These are phyloP conservation scores for Microctenopoma steveboyesi DNA, from an alignment of 2,797 vertebrate genomes.

Conservation along the genomic window DNA sequence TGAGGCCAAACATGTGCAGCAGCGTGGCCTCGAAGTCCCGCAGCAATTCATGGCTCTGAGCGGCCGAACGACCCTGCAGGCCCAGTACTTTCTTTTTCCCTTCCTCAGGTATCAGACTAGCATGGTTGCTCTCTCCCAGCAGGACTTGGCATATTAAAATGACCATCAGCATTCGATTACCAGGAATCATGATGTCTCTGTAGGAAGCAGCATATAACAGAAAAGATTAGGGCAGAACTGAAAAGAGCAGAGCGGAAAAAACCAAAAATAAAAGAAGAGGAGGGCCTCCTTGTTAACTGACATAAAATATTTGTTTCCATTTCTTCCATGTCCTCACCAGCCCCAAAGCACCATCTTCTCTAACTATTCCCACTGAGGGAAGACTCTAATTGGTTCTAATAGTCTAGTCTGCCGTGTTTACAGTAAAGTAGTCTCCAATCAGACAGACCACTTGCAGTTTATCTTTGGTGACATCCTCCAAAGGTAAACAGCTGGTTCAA, in stretches of 20 bases:
- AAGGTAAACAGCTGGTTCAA: constrained; percentile 81
- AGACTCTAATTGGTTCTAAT: constrained; percentile 75
- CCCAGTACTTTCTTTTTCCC: constrained; percentile 95
- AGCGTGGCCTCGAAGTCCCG: constrained; percentile 98
- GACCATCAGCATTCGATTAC: constrained; percentile 99
- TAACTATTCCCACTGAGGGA: constrained; percentile 41
- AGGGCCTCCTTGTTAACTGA: constrained; percentile 44
- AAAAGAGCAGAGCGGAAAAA: constrained; percentile 36
- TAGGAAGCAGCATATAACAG: constrained; percentile 53
- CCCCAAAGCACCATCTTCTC: neutral
- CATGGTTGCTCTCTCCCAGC: constrained; percentile 97
- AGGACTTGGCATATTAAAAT: constrained; percentile 99
- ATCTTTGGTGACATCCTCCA: constrained; percentile 82
- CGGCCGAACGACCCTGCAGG: constrained; percentile 90
- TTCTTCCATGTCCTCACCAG: constrained; percentile 22
- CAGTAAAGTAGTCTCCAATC: constrained; percentile 80
- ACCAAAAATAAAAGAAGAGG: constrained; percentile 30
- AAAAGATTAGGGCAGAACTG: constrained; percentile 43
- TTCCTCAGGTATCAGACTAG: constrained; percentile 97
- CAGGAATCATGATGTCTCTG: constrained; percentile 99
- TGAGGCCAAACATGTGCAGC: constrained; percentile 99
- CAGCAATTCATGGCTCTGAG: constrained; percentile 98
- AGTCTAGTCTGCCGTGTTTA: constrained; percentile 81
- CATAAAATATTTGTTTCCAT: constrained; percentile 34
- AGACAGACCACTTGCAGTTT: constrained; percentile 83